phyloP scores from a whole-genome alignment of 35 echinoderm and acorn worm genomes.

The Strongylocentrotus purpuratus region DNA sequence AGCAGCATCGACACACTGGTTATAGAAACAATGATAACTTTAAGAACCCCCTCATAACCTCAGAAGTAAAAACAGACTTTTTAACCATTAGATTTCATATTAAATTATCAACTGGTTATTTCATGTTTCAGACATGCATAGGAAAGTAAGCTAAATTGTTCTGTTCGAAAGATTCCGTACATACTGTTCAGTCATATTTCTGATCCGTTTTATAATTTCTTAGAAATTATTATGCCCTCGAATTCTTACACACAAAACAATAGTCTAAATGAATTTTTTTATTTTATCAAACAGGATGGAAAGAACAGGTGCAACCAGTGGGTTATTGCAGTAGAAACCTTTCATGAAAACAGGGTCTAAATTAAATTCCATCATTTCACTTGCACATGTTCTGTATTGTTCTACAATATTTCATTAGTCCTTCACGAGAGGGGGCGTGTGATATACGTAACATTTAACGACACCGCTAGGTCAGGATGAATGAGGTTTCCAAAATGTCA shows the following conservation, averaged over 20 bases:
- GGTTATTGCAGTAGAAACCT: not conserved
- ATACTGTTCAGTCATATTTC: not conserved
- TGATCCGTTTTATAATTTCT: not conserved
- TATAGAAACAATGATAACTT: no score
- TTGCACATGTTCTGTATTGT: not conserved
- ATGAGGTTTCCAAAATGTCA: constrained; percentile 1
- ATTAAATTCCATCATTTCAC: not conserved
- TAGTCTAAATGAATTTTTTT: not conserved
- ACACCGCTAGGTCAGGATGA: not conserved
- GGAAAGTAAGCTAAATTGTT: not conserved
- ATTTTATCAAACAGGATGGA: not conserved
- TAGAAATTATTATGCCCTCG: not conserved
- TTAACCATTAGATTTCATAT: not conserved
- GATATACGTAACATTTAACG: not conserved
- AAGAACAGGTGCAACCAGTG: not conserved
- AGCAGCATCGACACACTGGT: no score
- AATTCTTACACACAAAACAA: not conserved
- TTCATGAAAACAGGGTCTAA: not conserved
- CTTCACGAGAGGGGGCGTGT: not conserved
- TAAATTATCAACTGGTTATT: not conserved
- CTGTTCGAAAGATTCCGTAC: not conserved
- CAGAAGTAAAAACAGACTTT: not conserved
- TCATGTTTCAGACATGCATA: not conserved
- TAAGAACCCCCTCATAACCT: not conserved
- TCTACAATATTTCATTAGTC: not conserved